phyloP scores from a whole-genome alignment of 1,140 invertebrate genomes.

The Drosophila santomea region DNA sequence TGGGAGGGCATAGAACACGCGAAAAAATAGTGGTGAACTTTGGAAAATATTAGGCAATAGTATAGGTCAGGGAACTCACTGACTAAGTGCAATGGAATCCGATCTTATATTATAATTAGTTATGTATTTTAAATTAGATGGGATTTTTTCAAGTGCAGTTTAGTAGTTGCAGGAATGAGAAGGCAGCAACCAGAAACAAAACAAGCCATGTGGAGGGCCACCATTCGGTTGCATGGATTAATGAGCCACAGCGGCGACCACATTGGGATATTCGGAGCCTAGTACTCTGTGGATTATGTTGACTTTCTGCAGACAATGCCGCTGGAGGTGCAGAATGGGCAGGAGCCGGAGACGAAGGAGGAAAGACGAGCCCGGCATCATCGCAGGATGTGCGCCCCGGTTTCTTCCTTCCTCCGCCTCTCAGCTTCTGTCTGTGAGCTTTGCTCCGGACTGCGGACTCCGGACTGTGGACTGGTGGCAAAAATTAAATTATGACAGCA shows the following conservation, averaged over 20 bases:
- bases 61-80: too few species aligned
- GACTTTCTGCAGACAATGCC: slow-evolving; percentile 50
- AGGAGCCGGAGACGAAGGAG: neutral
- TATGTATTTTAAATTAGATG: neutral
- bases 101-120: too few species aligned
- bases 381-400: slow-evolving; percentile 44
- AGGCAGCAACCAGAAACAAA: slow-evolving; percentile 53
- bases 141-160: neutral
- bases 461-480: slow-evolving; percentile 51
- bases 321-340: slow-evolving; percentile 8
- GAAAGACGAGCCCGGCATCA: slow-evolving; percentile 27
- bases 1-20: slow-evolving; percentile 3
- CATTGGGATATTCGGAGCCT: slow-evolving; percentile 51
- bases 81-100: too few species aligned
- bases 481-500: slow-evolving; percentile 82
- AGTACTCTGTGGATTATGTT: slow-evolving; percentile 50
- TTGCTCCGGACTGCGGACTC: slow-evolving; percentile 38
- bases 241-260: slow-evolving; percentile 69
- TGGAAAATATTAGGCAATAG: neutral
- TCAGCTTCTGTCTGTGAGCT: slow-evolving; percentile 34
- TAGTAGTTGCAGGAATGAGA: slow-evolving; percentile 9
- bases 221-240: slow-evolving; percentile 78
- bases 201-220: slow-evolving; percentile 52
- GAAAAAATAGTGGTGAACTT: neutral
- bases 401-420: slow-evolving; percentile 6